phyloP scores from a whole-genome alignment of 2,113 vertebrate genomes.

The Urocitellus parryii region DNA sequence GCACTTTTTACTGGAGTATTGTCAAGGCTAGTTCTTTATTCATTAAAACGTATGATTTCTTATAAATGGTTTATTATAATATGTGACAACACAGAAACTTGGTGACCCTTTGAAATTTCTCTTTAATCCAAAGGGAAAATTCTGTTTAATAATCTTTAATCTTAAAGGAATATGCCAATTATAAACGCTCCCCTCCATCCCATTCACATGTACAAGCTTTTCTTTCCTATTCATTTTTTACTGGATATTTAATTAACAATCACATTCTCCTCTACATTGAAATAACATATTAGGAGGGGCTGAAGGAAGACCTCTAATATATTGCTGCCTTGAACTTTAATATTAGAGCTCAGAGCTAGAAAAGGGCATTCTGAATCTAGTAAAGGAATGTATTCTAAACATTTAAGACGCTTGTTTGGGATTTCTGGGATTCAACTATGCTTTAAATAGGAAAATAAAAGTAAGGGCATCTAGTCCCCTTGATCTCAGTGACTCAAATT shows the following conservation, averaged over 20 bases:
- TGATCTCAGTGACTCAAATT: neutral
- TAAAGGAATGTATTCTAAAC: neutral
- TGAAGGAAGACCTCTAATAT: neutral
- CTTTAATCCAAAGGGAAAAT: conserved; percentile 39
- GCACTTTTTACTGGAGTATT: neutral
- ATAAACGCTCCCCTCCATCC: neutral
- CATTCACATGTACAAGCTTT: neutral
- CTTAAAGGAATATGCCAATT: neutral
- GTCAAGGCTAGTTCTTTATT: neutral
- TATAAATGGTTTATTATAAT: neutral
- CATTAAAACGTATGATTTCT: conserved; percentile 14
- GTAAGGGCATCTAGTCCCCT: neutral
- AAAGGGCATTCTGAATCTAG: neutral
- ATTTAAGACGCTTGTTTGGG: neutral
- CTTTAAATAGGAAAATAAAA: neutral
- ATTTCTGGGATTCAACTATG: neutral
- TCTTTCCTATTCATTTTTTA: neutral
- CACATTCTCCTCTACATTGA: neutral
- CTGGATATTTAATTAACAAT: conserved; percentile 16
- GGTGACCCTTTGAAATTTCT: neutral
- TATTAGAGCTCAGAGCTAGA: conserved; percentile 4
- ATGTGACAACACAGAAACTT: neutral
- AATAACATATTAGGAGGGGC: neutral
- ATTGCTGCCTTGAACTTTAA: neutral
- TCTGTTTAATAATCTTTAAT: neutral